Evolutionary conservation across 2,888 invertebrate genomes (phyloP).

Genomic region (Pandemis heparana): DNA sequence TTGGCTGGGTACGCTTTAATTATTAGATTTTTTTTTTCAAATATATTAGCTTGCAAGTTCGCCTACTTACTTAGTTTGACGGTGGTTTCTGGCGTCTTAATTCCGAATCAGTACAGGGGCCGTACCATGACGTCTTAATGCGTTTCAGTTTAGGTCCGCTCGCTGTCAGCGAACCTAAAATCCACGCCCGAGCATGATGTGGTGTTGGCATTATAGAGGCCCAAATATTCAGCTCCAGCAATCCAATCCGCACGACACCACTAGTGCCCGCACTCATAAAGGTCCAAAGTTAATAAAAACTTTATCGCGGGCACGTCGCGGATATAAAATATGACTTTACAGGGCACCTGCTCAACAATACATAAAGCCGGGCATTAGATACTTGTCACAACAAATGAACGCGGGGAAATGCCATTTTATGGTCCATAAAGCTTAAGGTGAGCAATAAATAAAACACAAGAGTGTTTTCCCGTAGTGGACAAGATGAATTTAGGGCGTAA

Average conservation of each 20-base stretch:
- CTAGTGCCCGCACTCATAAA: slow-evolving; percentile 12
- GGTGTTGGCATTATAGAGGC: neutral
- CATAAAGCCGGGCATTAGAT: slow-evolving; percentile 40
- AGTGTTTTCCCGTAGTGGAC: slow-evolving; percentile 39
- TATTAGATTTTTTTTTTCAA: neutral
- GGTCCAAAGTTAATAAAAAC: slow-evolving; percentile 35
- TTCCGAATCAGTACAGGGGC: no score
- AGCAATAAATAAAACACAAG: slow-evolving; percentile 42
- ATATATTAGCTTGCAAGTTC: neutral
- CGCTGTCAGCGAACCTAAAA: no score
- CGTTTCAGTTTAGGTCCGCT: no score
- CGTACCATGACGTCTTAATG: no score
- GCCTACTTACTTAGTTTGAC: neutral
- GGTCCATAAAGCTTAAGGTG: slow-evolving; percentile 43
- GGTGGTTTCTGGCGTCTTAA: no score
- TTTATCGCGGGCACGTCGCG: slow-evolving; percentile 36
- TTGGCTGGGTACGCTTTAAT: neutral
- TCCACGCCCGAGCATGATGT: neutral
- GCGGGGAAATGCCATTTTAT: slow-evolving; percentile 41
- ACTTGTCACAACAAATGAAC: slow-evolving; percentile 41
- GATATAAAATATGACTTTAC: slow-evolving; percentile 42
- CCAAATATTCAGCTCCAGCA: neutral
- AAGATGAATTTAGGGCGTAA: slow-evolving; percentile 40
- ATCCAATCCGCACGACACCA: slow-evolving; percentile 4
- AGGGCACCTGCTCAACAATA: slow-evolving; percentile 42